Conservation (phyloP, 1,140 invertebrate genomes). For the Cydia splendana region DNA sequence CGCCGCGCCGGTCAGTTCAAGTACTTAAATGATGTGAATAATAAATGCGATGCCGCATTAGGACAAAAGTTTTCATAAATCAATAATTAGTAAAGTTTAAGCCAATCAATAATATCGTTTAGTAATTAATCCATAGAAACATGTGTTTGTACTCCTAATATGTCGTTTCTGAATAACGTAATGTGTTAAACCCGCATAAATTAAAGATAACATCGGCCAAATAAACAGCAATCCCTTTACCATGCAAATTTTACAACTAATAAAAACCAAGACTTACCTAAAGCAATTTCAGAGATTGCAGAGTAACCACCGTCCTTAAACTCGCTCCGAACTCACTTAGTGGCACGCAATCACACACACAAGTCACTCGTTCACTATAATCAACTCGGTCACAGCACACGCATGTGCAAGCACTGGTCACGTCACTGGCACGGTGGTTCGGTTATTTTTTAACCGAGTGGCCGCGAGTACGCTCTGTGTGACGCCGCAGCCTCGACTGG, state of each 20-base stretch:
- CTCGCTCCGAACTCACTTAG: slow-evolving; percentile 53
- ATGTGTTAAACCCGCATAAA: too few relatives aligned
- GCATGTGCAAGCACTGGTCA: slow-evolving; percentile 52
- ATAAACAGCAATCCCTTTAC: slow-evolving; percentile 36
- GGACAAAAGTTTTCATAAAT: slow-evolving; percentile 5
- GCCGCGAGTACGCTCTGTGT: slow-evolving; percentile 50
- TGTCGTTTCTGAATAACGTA: background rate
- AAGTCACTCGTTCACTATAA: slow-evolving; percentile 52
- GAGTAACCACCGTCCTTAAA: slow-evolving; percentile 38
- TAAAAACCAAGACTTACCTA: slow-evolving; percentile 53
- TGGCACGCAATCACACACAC: slow-evolving; percentile 52
- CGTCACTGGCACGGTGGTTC: slow-evolving; percentile 65
- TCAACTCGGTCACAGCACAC: slow-evolving; percentile 45
- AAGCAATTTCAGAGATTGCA: slow-evolving; percentile 42
- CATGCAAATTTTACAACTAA: slow-evolving; percentile 53
- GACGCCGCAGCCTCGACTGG: slow-evolving; percentile 69
- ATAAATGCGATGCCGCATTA: slow-evolving; percentile 5
- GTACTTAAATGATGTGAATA: slow-evolving; percentile 17
- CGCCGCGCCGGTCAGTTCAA: background rate
- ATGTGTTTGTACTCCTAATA: too few relatives aligned
- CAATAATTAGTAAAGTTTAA: slow-evolving; percentile 8
- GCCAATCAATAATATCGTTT: background rate
- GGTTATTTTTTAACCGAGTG: slow-evolving; percentile 48
- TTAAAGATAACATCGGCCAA: background rate
- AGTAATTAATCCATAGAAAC: background rate